Conservation (phyloP, 2,113 vertebrate genomes). For the Pluvialis apricaria region DNA sequence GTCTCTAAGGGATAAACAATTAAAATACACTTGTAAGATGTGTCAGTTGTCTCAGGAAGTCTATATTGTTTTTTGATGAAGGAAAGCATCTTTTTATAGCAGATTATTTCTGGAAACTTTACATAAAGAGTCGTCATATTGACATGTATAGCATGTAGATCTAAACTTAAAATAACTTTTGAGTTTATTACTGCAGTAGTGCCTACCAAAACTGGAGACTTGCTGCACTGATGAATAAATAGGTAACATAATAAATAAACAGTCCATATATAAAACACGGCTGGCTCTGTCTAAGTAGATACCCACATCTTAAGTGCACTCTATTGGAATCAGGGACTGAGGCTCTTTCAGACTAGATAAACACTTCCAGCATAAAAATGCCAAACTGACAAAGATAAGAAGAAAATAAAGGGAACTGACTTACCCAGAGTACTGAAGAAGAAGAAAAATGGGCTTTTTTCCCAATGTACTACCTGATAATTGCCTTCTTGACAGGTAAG, state of each 20-base stretch:
- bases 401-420: not conserved
- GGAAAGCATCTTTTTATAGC: not conserved
- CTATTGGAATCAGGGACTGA: not conserved
- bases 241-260: not conserved
- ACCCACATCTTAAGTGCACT: not conserved
- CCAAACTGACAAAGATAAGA: not conserved
- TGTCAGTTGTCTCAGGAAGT: not conserved
- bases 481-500: not conserved
- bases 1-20: not conserved
- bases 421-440: not conserved
- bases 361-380: not conserved
- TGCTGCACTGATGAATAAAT: not conserved
- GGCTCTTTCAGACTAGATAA: not conserved
- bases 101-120: not conserved
- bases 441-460: not conserved
- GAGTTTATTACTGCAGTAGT: too few species aligned
- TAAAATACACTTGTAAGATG: not conserved
- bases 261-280: not conserved
- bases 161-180: not conserved
- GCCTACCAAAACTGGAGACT: not conserved
- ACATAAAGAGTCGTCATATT: not conserved
- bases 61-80: not conserved
- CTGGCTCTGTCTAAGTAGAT: not conserved
- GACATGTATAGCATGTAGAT: not conserved
- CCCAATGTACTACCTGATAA: not conserved